Conservation (phyloP, 2,113 vertebrate species). For the Oreotragus oreotragus region DNA sequence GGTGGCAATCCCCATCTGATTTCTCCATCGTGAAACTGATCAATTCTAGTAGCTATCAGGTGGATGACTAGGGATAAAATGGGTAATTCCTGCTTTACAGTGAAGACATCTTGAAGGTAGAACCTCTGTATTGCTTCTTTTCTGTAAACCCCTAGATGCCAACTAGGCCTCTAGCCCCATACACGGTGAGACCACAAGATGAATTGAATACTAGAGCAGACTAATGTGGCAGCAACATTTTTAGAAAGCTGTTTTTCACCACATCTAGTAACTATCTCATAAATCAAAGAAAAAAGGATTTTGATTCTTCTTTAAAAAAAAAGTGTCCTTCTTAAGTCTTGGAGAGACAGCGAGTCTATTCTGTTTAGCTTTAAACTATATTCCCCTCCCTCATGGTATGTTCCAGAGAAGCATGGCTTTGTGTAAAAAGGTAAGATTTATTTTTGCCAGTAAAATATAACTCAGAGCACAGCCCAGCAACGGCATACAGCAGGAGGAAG, state of each 20-base stretch:
- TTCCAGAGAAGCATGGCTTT: conserved; percentile 21
- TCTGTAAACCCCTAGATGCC: neutral
- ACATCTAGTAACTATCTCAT: fast-evolving
- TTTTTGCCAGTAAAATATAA: conserved; percentile 15
- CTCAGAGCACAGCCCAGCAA: neutral
- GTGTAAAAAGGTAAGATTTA: conserved; percentile 29
- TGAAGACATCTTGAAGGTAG: neutral
- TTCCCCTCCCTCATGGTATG: neutral
- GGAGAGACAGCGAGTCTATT: neutral
- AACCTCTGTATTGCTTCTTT: neutral
- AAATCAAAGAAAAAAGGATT: neutral
- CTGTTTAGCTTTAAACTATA: neutral
- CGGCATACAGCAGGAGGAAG: neutral
- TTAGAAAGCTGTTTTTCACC: neutral
- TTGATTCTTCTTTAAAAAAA: neutral
- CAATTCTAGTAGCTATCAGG: neutral
- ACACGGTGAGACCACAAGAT: neutral
- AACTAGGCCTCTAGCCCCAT: fast-evolving
- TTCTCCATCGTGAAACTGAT: neutral
- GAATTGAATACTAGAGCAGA: neutral
- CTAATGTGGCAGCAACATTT: neutral
- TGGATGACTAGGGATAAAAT: neutral
- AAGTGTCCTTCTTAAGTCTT: neutral
- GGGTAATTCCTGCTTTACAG: neutral
- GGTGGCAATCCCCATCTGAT: neutral